A percentile compares a stretch with the other conserved stretches of the same genome.
Conservation (phyloP, 1,140 invertebrate species). For the Rhagoletis zephyria region DNA sequence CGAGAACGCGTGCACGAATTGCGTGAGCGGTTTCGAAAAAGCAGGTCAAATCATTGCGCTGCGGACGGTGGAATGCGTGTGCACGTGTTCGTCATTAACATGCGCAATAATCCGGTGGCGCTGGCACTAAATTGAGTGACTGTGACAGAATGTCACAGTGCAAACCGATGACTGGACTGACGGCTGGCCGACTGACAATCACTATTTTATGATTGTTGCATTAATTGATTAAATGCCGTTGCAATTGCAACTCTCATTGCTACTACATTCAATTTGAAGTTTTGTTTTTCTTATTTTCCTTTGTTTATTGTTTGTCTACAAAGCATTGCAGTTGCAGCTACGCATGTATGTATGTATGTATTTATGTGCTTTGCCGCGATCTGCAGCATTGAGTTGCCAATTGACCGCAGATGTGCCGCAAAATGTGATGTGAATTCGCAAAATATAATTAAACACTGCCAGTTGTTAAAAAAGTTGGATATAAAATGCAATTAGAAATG, state of each 20-base stretch:
- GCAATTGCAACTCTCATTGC: neutral
- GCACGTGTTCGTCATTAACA: slow-evolving; percentile 26
- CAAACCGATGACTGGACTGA: neutral
- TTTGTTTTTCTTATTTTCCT: neutral
- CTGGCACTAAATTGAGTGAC: slow-evolving; percentile 40
- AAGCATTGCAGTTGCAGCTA: neutral
- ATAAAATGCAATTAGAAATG: neutral
- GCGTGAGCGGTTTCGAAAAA: slow-evolving; percentile 15
- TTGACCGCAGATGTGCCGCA: neutral
- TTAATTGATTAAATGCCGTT: slow-evolving; percentile 39
- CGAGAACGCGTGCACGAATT: neutral
- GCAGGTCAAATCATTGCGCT: slow-evolving; percentile 12
- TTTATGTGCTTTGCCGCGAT: neutral
- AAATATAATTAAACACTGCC: slow-evolving; percentile 6
- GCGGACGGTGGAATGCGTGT: slow-evolving; percentile 12
- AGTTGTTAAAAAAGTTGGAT: neutral
- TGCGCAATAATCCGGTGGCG: slow-evolving; percentile 27
- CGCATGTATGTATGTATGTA: neutral
- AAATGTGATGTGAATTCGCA: neutral
- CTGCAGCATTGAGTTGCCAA: neutral
- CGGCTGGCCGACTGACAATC: neutral
- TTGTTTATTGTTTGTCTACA: neutral
- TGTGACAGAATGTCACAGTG: slow-evolving; percentile 44
- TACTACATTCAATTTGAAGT: too few species aligned
- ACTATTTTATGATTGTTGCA: slow-evolving; percentile 34